phyloP scores from a whole-genome alignment of 2,113 vertebrate species.

The Dipodomys stephensi region DNA sequence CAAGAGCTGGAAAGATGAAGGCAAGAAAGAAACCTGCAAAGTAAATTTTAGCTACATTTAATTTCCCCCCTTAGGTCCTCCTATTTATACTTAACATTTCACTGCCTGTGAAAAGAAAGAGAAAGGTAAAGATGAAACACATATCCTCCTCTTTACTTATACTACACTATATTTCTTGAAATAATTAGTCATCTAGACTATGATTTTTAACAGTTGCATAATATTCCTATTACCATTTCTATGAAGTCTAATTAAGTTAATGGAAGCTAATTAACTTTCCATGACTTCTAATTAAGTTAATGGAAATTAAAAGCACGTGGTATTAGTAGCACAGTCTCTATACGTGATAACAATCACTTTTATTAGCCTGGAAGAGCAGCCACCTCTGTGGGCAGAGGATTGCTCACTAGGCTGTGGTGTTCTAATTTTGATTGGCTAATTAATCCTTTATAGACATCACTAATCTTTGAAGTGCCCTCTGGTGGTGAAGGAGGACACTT shows the following conservation, averaged over 20 bases:
- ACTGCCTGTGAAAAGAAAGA: background rate
- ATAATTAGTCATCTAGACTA: background rate
- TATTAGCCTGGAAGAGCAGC: background rate
- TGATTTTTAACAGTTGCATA: background rate
- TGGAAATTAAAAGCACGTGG: background rate
- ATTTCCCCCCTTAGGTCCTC: background rate
- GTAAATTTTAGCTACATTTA: constrained; percentile 36
- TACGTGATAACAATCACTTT: background rate
- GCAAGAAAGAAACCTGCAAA: background rate
- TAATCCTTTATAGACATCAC: background rate
- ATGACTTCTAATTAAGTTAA: background rate
- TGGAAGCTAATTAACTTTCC: background rate
- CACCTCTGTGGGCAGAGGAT: background rate
- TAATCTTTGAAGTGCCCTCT: background rate
- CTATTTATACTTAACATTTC: background rate
- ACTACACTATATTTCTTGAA: background rate
- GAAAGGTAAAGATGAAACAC: constrained; percentile 11
- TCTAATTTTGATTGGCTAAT: background rate
- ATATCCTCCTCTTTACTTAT: background rate
- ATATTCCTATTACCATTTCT: constrained; percentile 9
- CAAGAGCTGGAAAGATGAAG: too few species aligned
- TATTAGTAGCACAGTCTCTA: background rate
- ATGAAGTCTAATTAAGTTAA: background rate
- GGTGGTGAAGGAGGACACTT: background rate
- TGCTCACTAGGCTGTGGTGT: background rate